Evolutionary conservation across 2,113 vertebrate species (phyloP).

Genomic region (Dasyornis broadbenti): DNA sequence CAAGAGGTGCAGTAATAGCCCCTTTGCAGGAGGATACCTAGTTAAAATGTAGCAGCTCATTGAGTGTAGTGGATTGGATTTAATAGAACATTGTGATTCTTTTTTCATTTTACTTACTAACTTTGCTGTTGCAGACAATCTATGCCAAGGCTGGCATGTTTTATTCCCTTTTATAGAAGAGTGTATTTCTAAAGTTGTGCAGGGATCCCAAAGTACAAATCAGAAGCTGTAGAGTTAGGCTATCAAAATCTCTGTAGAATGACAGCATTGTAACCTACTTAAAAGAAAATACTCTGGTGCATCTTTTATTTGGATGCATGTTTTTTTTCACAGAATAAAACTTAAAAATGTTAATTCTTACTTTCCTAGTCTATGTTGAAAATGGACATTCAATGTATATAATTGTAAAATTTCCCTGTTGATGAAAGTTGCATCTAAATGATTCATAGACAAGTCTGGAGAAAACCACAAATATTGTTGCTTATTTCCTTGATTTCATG

Average conservation of each 20-base stretch:
- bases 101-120: not conserved
- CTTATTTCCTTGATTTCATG: not conserved
- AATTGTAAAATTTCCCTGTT: not conserved
- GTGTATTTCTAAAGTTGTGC: not conserved
- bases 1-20: not conserved
- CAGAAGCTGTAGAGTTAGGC: not conserved
- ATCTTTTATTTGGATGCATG: not conserved
- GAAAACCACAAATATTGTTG: not conserved
- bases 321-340: not conserved
- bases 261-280: not conserved
- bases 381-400: not conserved
- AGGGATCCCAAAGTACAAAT: not conserved
- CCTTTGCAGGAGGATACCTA: not conserved
- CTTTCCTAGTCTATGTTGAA: not conserved
- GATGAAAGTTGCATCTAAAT: not conserved
- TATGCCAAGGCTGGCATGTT: conserved; percentile 5
- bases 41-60: not conserved
- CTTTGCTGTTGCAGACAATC: not conserved
- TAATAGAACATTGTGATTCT: not conserved
- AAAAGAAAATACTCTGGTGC: not conserved
- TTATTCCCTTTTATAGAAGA: conserved; percentile 14
- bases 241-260: not conserved
- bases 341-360: not conserved
- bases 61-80: not conserved
- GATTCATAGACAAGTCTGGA: not conserved